Conservation (phyloP, 2,797 vertebrate genomes). For the Chaetodon trifasciatus region DNA sequence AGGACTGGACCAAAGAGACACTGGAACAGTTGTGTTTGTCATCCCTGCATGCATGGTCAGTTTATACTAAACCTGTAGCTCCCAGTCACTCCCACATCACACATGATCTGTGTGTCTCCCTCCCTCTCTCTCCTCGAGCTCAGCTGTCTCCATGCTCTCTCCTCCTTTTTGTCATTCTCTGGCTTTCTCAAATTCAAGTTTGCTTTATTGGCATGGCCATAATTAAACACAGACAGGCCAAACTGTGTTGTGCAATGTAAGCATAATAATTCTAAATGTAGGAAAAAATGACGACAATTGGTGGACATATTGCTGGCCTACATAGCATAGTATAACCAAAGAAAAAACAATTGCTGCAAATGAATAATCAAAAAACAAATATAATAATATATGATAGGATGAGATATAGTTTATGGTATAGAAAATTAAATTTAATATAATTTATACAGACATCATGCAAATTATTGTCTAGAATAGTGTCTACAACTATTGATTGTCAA, state of each 20-base stretch:
- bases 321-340: not conserved
- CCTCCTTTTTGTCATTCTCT: not conserved
- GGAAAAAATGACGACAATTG: not conserved
- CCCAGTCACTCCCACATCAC: slow-evolving; percentile 76
- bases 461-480: not conserved
- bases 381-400: not conserved
- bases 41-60: slow-evolving; percentile 60
- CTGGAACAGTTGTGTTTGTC: slow-evolving; percentile 43
- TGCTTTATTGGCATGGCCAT: not conserved
- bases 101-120: slow-evolving; percentile 30
- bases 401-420: not conserved
- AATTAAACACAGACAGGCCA: not conserved
- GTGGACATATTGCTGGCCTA: not conserved
- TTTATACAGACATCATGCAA: not conserved
- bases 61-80: slow-evolving; percentile 74
- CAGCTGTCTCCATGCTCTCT: not conserved
- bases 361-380: not conserved
- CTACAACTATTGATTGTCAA: not conserved
- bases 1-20: slow-evolving; percentile 32
- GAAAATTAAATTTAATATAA: not conserved
- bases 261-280: not conserved
- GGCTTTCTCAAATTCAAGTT: not conserved
- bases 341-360: not conserved
- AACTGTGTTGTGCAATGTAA: not conserved
- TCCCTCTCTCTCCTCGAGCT: slow-evolving; percentile 2